Evolutionary conservation across 2,888 invertebrate genomes (phyloP).

Genomic region (Lycaena phlaeas): DNA sequence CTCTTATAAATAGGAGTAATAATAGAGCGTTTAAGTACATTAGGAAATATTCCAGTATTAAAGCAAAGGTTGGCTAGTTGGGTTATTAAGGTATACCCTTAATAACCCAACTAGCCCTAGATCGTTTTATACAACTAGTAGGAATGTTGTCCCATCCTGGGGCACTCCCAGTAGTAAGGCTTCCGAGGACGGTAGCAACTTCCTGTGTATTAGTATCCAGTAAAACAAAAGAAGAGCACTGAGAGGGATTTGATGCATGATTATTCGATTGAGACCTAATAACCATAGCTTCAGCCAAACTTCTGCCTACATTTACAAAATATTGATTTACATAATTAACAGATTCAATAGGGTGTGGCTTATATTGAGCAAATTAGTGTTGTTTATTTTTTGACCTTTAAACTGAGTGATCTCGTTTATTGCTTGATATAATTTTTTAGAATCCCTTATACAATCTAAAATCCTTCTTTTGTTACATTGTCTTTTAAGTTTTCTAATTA

Average conservation of each 20-base stretch:
- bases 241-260: not conserved
- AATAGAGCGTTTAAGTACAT: not conserved
- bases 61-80: constrained; percentile 5
- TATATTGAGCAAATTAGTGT: not conserved
- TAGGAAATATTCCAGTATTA: constrained; percentile 8
- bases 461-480: constrained; percentile 2
- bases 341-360: not conserved
- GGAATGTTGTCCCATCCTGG: not conserved
- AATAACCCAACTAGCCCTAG: not conserved
- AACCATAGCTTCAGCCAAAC: constrained; percentile 5
- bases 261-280: not conserved
- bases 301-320: not conserved
- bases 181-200: not conserved
- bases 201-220: not conserved
- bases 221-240: not conserved
- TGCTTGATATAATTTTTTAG: not conserved
- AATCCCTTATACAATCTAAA: not conserved
- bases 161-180: not conserved
- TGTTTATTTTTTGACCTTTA: not conserved
- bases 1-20: not conserved
- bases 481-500: not conserved
- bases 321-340: constrained; percentile 1
- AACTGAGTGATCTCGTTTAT: not conserved
- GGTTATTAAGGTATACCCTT: too few relatives aligned
- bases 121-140: not conserved